Conservation (phyloP, 2,113 vertebrate species). For the Dendrocopos noguchii region DNA sequence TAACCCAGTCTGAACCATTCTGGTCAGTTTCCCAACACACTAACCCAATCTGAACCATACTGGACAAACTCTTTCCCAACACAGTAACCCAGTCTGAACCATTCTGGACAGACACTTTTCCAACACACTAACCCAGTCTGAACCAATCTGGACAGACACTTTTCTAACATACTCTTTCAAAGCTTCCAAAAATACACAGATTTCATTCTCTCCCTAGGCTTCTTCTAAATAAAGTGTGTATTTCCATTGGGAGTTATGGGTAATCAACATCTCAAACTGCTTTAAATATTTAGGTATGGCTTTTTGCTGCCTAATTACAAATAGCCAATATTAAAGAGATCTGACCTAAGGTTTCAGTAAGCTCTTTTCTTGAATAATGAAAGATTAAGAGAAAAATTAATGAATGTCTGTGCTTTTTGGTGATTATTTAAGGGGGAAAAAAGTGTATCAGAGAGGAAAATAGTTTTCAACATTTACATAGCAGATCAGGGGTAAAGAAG, state of each 20-base stretch:
- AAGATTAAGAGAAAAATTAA: not conserved
- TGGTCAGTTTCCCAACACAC: no score
- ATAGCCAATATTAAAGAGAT: not conserved
- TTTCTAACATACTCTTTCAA: not conserved
- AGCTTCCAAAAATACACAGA: not conserved
- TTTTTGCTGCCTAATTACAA: slow-evolving; percentile 24
- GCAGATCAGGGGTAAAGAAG: not conserved
- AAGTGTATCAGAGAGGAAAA: not conserved
- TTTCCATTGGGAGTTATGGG: not conserved
- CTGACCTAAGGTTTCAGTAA: not conserved
- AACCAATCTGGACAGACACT: not conserved
- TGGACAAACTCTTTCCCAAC: no score
- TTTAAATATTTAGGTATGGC: slow-evolving; percentile 29
- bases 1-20: no score
- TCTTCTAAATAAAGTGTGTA: not conserved
- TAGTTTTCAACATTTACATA: not conserved
- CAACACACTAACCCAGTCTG: not conserved
- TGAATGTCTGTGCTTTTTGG: not conserved
- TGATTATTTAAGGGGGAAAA: slow-evolving; percentile 15
- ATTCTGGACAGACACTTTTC: not conserved
- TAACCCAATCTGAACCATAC: no score
- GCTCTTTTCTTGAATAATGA: not conserved
- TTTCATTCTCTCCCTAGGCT: not conserved
- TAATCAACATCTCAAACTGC: slow-evolving; percentile 13
- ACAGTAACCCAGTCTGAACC: not conserved